Evolutionary conservation across 2,797 vertebrate species (phyloP).

Genomic region (Sus cebifrons): DNA sequence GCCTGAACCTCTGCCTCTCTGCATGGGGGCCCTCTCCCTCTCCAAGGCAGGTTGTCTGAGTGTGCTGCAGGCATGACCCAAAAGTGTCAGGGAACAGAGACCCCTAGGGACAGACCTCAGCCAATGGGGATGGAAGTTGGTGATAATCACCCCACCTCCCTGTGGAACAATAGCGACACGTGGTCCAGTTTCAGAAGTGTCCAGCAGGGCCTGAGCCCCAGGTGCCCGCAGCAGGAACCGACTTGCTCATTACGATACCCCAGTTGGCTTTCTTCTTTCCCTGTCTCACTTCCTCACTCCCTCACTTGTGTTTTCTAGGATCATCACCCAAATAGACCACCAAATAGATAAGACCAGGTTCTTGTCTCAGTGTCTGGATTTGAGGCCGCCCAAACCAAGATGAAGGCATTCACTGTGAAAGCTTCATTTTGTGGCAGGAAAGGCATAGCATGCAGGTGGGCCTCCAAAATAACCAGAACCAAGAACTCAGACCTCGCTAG

Average conservation of each 20-base stretch:
- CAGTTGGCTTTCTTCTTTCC: not conserved
- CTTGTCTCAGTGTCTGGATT: not conserved
- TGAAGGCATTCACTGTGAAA: not conserved
- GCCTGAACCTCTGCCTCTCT: not conserved
- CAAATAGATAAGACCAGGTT: not conserved
- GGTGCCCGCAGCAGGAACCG: not conserved
- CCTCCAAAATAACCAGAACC: not conserved
- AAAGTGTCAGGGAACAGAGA: not conserved
- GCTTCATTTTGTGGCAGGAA: not conserved
- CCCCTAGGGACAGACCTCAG: not conserved
- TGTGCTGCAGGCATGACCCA: not conserved
- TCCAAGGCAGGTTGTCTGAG: not conserved
- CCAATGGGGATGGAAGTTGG: not conserved
- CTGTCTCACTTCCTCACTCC: not conserved
- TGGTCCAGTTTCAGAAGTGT: not conserved
- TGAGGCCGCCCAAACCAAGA: not conserved
- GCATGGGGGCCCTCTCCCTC: not conserved
- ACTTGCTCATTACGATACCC: not conserved
- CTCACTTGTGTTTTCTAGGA: not conserved
- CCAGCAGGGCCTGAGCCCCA: not conserved
- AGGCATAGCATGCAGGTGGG: not conserved
- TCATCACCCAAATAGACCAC: slow-evolving; percentile 4
- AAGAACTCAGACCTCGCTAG: slow-evolving; percentile 27
- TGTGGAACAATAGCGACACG: not conserved
- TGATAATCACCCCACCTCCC: not conserved